Percentiles rank a stretch among this genome's conserved stretches.
Evolutionary conservation across 2,797 vertebrate species (phyloP).

Genomic region (Sorex maritimensis): DNA sequence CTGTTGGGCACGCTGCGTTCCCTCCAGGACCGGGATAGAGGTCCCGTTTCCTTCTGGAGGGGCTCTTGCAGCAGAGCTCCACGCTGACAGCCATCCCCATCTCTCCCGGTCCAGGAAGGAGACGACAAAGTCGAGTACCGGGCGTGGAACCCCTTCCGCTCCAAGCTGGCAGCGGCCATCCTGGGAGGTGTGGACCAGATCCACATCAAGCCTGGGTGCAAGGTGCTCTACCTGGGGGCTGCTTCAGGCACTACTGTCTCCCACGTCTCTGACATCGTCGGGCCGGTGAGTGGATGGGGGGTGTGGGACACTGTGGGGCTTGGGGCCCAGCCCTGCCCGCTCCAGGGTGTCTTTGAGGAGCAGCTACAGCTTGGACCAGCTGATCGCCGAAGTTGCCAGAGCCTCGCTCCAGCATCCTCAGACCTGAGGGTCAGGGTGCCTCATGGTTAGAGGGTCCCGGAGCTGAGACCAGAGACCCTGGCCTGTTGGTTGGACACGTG

Average conservation of each 20-base stretch:
- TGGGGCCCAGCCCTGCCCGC: neutral
- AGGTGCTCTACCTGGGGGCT: constrained; percentile 96
- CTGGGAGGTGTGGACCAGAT: constrained; percentile 97
- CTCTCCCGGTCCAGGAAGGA: constrained; percentile 91
- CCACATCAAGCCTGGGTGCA: constrained; percentile 95
- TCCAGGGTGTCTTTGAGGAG: neutral
- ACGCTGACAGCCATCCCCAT: constrained; percentile 1
- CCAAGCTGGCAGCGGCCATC: constrained; percentile 96
- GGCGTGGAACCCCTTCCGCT: constrained; percentile 97
- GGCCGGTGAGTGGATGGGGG: constrained; percentile 92
- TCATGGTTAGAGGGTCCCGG: neutral
- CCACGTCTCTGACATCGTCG: constrained; percentile 97
- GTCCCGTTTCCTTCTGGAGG: neutral
- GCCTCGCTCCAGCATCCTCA: neutral
- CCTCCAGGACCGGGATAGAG: neutral
- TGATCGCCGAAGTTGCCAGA: neutral
- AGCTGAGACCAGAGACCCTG: neutral
- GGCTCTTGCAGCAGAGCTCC: neutral
- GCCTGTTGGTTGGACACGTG: neutral
- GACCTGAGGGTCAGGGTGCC: neutral
- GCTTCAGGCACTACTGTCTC: constrained; percentile 97
- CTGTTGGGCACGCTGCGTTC: neutral
- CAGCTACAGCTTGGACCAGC: neutral
- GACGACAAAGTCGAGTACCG: constrained; percentile 96
- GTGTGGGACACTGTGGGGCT: neutral